Evolutionary conservation across 30 jellyfish, hydroid and myxozoan genomes (phyloP).

Genomic region (Euphysa ruthae): DNA sequence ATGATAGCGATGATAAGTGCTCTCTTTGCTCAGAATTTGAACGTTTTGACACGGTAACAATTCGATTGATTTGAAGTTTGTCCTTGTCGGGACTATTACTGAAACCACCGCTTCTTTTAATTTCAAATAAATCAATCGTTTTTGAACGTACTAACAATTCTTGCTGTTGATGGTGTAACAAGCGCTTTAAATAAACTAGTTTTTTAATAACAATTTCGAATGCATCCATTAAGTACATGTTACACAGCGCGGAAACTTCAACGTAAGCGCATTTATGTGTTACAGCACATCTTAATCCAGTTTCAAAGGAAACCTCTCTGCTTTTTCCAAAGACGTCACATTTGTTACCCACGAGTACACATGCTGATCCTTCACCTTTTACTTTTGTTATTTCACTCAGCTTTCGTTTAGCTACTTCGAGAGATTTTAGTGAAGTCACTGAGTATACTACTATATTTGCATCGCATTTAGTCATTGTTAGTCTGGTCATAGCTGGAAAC

Average conservation of each 20-base stretch:
- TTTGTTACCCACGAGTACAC: constrained; percentile 31
- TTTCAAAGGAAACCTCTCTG: constrained; percentile 24
- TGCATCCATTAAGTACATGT: constrained; percentile 3
- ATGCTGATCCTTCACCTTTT: constrained; percentile 6
- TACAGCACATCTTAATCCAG: constrained; percentile 19
- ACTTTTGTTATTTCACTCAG: not conserved
- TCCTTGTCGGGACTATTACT: too few species aligned
- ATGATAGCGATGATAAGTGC: too few species aligned
- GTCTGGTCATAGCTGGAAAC: constrained; percentile 19
- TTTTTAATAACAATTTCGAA: constrained; percentile 18
- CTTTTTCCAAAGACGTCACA: not conserved
- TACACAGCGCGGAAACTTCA: constrained; percentile 22
- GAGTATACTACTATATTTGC: constrained; percentile 25
- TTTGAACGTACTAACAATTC: too few species aligned
- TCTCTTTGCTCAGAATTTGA: too few species aligned
- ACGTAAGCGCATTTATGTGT: constrained; percentile 6
- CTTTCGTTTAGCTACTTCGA: constrained; percentile 7
- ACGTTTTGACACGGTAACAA: too few species aligned
- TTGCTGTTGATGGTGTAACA: too few species aligned
- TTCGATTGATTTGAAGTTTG: too few species aligned
- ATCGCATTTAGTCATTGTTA: constrained; percentile 28
- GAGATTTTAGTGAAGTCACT: constrained; percentile 9
- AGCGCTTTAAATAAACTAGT: not conserved
- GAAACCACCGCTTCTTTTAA: too few species aligned
- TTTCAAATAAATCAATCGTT: too few species aligned